These are phyloP conservation scores for Eretmochelys imbricata DNA, from an alignment of 2,113 vertebrate genomes.

Conservation along the genomic window DNA sequence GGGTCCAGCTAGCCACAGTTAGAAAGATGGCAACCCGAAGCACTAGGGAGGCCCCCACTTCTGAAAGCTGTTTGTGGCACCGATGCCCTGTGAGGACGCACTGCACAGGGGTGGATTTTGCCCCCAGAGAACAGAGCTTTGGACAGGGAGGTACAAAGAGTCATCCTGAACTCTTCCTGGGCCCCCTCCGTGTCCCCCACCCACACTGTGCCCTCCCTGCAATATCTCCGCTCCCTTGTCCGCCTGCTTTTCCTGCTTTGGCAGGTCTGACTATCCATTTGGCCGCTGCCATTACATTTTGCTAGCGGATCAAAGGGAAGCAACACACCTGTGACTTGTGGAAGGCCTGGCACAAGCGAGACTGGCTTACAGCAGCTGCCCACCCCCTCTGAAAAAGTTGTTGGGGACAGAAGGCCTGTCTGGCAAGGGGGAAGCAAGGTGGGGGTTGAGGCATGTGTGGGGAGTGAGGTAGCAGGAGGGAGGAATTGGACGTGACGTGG, in stretches of 20 bases:
- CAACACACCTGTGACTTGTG: neutral
- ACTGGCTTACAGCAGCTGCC: neutral
- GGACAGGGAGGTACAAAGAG: neutral
- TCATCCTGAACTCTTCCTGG: neutral
- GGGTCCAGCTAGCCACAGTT: no score
- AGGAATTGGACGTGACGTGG: neutral
- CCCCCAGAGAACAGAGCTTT: neutral
- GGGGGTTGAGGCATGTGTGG: rapidly evolving
- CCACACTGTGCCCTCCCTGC: rapidly evolving
- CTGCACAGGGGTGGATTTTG: rapidly evolving
- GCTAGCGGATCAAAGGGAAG: neutral
- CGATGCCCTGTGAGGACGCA: neutral
- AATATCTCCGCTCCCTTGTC: neutral
- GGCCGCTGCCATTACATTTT: neutral
- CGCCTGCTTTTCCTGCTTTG: neutral
- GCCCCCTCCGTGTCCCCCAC: neutral
- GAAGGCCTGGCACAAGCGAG: neutral
- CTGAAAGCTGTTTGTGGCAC: neutral
- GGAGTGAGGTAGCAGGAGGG: rapidly evolving
- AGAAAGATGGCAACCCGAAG: neutral
- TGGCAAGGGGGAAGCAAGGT: rapidly evolving
- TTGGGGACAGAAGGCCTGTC: rapidly evolving
- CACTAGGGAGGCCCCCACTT: neutral
- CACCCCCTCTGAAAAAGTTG: neutral
- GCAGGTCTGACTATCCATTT: rapidly evolving